A percentile compares a stretch with the other conserved stretches of the same genome.
phyloP scores from a whole-genome alignment of 2,113 vertebrate species.

The Aphelocoma coerulescens region DNA sequence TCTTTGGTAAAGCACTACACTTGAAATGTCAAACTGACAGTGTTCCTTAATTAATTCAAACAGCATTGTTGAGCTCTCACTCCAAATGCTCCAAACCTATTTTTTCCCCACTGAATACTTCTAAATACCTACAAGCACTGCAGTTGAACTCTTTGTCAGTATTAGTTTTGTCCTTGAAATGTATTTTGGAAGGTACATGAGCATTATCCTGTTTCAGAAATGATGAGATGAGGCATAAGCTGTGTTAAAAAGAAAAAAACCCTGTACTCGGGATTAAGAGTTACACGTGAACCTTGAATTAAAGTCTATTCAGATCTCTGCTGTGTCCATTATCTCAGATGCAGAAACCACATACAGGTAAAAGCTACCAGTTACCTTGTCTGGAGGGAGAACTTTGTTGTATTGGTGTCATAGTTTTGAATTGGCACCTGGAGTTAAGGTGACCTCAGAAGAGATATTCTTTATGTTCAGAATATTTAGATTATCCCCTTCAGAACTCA shows the following conservation, averaged over 20 bases:
- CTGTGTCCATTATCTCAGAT: neutral
- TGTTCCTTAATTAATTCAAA: neutral
- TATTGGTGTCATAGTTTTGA: neutral
- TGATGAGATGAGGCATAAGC: neutral
- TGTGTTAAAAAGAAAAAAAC: neutral
- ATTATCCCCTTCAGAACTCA: neutral
- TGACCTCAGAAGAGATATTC: neutral
- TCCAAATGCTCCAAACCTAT: neutral
- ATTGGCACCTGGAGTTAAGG: neutral
- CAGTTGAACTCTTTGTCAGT: neutral
- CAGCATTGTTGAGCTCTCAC: neutral
- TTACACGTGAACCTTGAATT: neutral
- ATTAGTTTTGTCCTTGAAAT: conserved; percentile 46
- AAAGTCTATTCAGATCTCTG: neutral
- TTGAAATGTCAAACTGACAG: neutral
- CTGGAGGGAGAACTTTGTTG: neutral
- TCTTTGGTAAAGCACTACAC: neutral
- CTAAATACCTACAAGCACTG: neutral
- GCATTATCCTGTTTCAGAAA: conserved; percentile 28
- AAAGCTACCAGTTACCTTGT: neutral
- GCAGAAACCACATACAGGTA: neutral
- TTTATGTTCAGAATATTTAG: neutral
- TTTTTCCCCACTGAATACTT: neutral
- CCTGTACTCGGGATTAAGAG: neutral
- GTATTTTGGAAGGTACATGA: neutral